Evolutionary conservation across 92 coral and sea anemone genomes (phyloP), one percentile per base, ranked within the genome.

Genomic region (Actinostola sp.): DNA sequence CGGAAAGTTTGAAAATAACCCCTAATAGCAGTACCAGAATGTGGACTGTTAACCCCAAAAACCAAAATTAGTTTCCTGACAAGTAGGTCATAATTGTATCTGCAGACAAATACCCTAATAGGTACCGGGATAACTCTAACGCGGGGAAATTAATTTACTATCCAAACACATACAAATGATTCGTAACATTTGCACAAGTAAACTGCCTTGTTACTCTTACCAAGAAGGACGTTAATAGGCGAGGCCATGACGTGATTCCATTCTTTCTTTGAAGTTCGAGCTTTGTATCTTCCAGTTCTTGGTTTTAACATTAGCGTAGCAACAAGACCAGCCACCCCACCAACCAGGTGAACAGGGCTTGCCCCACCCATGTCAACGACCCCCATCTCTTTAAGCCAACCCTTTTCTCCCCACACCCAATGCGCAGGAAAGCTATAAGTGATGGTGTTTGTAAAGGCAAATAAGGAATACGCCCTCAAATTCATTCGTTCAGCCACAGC

Each of bases 311-410:
- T 83, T 26, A 90, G 50, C 4, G 96, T 90, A 54, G 92, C 96
- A 8, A 90, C 89, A 32, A 90, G 71, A 20, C 96, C 96, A 2
- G 96, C 96, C 17, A 90, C 88, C 23, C 96, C 96, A 16, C 96
- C 96, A 1, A 87, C 92, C 13, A 90, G 76, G 28, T 90, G 96
- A 16, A 90, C 96, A 2, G 92, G 96, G 11, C 96, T 90, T 15
- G 96, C 96, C 11, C 96, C 96, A 62, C 92, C 96, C 83, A 90
- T 88, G 33, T 90, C 96, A 59, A 90, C 84, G 45, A 90, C 96
- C 7, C 92, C 96, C 72, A 90, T 77, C 10, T 75, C 78, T 44
- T 75, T 87, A 10, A 90, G 57, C 96, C 96, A 90, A 14, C 96
- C 96, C 25, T 80, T 84, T 0, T 87, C 82, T n/a, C 92, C 92